Conservation (phyloP, 2,888 invertebrate genomes). For the Mystacides longicornis region DNA sequence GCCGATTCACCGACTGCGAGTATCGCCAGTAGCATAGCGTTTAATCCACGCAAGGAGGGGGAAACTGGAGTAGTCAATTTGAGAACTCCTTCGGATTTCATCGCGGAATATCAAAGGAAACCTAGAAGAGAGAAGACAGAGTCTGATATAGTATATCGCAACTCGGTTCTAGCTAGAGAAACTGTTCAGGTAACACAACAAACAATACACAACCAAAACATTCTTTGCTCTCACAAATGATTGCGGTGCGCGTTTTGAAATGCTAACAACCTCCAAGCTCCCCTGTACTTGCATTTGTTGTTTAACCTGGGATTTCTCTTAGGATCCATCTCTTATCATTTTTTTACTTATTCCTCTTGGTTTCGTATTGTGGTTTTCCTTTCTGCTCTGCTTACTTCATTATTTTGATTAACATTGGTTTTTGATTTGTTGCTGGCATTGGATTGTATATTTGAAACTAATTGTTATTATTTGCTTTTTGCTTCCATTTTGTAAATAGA, state of each 20-base stretch:
- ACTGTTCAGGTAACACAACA: conserved; percentile 15
- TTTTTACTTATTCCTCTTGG: neutral
- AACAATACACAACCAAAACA: neutral
- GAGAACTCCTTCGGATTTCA: conserved; percentile 29
- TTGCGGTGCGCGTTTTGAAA: neutral
- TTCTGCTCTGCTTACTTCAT: no score
- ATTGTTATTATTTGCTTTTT: no score
- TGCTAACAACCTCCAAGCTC: no score
- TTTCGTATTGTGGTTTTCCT: neutral
- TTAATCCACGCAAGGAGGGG: conserved; percentile 19
- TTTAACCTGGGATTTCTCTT: no score
- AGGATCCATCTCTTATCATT: no score
- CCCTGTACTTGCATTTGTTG: no score
- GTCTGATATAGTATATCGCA: conserved; percentile 74
- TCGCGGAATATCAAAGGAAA: conserved; percentile 44
- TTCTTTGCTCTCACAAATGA: neutral
- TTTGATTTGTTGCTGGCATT: no score
- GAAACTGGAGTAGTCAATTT: conserved; percentile 9
- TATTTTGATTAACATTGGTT: no score
- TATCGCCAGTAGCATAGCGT: conserved; percentile 37
- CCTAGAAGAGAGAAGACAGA: conserved; percentile 79
- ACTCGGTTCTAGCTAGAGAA: conserved; percentile 35
- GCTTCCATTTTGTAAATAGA: no score
- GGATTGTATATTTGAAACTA: no score
- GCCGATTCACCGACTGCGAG: conserved; percentile 38